Conservation (phyloP, 2,797 vertebrate genomes). For the Galago senegalensis region DNA sequence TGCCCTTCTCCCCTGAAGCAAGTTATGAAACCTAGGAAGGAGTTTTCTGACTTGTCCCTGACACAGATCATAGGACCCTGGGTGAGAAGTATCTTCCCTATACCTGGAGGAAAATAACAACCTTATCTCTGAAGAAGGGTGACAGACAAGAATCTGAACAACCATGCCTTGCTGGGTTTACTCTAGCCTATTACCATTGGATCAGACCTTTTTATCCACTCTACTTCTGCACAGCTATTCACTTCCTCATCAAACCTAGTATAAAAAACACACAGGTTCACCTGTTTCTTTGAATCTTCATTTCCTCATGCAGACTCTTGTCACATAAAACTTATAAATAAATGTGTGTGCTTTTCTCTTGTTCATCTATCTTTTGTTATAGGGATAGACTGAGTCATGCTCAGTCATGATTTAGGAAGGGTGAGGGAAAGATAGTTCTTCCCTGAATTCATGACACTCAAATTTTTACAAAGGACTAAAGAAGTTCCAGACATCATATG, state of each 20-base stretch:
- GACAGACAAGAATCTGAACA: not conserved
- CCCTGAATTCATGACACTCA: not conserved
- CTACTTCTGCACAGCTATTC: not conserved
- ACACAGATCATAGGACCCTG: not conserved
- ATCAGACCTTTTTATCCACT: not conserved
- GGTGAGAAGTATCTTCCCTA: not conserved
- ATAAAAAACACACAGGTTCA: not conserved
- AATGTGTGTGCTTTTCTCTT: not conserved
- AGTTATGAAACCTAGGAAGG: not conserved
- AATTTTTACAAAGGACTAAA: constrained; percentile 31
- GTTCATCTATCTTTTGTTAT: not conserved
- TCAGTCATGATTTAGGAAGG: not conserved
- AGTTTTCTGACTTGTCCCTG: not conserved
- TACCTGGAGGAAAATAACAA: not conserved
- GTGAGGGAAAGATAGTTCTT: not conserved
- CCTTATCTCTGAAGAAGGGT: not conserved
- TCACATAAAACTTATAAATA: not conserved
- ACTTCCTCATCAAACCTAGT: not conserved
- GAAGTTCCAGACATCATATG: not conserved
- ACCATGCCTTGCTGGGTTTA: not conserved
- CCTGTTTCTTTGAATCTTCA: not conserved
- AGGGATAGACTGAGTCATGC: no score
- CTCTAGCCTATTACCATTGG: not conserved
- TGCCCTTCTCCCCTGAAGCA: not conserved
- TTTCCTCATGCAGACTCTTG: not conserved